Evolutionary conservation across 1,140 invertebrate genomes (phyloP), one percentile per base, ranked within the genome.

Genomic region (Harlomillsia oculata): DNA sequence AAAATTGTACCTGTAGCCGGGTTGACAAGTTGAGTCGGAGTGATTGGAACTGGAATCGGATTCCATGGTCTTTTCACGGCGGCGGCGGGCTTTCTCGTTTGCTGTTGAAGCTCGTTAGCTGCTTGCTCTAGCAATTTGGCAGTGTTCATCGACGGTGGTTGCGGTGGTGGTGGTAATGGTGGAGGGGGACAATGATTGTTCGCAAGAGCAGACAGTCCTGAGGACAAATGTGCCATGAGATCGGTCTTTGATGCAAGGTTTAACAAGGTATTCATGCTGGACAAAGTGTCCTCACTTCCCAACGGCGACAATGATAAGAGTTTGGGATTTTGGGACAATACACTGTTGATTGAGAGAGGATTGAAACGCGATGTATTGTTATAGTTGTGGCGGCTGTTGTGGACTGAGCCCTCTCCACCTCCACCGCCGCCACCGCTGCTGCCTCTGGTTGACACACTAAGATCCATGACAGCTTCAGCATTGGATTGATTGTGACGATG

Each of bases 1-100:
- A 1, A 43, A 21, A 8, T 11, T 29, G 29, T 54, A 1, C 89
- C 89, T 1, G 89, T 92, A 0, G 87, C 80, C 0, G 89, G 89
- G 69, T 93, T 94, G 45, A 92, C 56, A 21, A 63, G 53, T 20
- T 55, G 49, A 20, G 61, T 36, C 13, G 45, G 29, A 8, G 23
- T 51, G 5, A 29, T 46, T 13, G 50, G 51, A n/a, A 26, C n/a
- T 40, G 28, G 57, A 16, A 58, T 43, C 20, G 56, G 36, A 34
- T 50, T 43, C 57, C 57, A 54, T 13, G 40, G 36, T 53, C 44
- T 21, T 48, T 48, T 55, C n/a, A 26, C 30, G 3, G 34, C 29
- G 11, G 34, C 29, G n/a, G 25, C 25, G 13, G 40, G 41, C 28
- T 45, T 48, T 14, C 39, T 16, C 16, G 48, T 25, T 20, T 50